Conservation (phyloP, 2,888 invertebrate species). For the Scelioninae gen. 2 region DNA sequence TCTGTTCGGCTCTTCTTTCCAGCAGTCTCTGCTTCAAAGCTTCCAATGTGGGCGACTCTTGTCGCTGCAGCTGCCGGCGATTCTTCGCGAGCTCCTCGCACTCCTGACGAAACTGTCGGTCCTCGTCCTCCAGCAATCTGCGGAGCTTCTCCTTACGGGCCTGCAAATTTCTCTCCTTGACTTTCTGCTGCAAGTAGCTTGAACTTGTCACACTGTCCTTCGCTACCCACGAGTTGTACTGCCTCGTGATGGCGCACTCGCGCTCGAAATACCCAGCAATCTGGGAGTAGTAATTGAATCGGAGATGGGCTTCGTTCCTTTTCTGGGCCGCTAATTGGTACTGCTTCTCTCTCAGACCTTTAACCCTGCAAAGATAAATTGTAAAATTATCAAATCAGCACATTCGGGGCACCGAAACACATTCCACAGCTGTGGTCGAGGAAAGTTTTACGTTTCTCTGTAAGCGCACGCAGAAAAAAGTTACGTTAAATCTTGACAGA, state of each 20-base stretch:
- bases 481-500: too few relatives aligned
- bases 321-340: slow-evolving; percentile 71
- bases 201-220: slow-evolving; percentile 57
- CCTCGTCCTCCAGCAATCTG: slow-evolving; percentile 66
- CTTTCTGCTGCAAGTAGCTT: slow-evolving; percentile 61
- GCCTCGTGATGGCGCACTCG: slow-evolving; percentile 66
- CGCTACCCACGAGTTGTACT: slow-evolving; percentile 69
- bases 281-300: slow-evolving; percentile 66
- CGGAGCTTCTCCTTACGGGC: slow-evolving; percentile 64
- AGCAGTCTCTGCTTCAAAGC: slow-evolving; percentile 63
- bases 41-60: slow-evolving; percentile 61
- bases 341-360: slow-evolving; percentile 67
- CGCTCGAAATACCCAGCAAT: slow-evolving; percentile 71
- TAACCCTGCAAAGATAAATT: slow-evolving; percentile 58
- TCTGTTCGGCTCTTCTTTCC: slow-evolving; percentile 67
- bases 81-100: slow-evolving; percentile 56
- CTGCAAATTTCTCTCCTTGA: slow-evolving; percentile 64
- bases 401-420: too few relatives aligned
- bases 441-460: too few relatives aligned
- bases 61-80: slow-evolving; percentile 33
- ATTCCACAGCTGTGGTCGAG: too few relatives aligned
- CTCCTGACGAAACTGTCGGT: slow-evolving; percentile 64
- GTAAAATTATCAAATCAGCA: too few relatives aligned
- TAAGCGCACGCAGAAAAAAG: too few relatives aligned
- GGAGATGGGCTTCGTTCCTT: slow-evolving; percentile 67